Evolutionary conservation across 2,113 vertebrate species (phyloP).

Genomic region (Dicaeum eximium): DNA sequence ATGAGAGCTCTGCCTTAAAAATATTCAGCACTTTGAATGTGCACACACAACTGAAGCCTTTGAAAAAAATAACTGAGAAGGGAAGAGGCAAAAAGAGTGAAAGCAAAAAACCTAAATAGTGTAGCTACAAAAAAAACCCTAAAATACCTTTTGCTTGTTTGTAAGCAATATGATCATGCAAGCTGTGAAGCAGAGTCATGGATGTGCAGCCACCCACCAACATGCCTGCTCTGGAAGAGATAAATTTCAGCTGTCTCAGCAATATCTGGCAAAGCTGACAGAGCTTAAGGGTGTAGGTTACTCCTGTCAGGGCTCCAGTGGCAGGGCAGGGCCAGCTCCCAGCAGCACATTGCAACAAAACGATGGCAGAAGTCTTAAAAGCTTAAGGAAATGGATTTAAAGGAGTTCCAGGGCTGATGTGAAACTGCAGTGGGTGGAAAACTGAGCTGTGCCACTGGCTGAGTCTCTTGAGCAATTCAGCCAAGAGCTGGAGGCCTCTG

Average conservation of each 20-base stretch:
- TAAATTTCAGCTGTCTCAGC: not conserved
- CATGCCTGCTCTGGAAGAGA: not conserved
- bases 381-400: not conserved
- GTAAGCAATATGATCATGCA: not conserved
- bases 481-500: not conserved
- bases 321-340: not conserved
- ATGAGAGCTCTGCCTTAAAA: not conserved
- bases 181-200: not conserved
- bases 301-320: not conserved
- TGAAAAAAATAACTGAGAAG: not conserved
- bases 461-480: not conserved
- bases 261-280: not conserved
- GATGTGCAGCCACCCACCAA: not conserved
- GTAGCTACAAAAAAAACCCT: not conserved
- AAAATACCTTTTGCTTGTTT: not conserved
- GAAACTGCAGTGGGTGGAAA: not conserved
- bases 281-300: not conserved
- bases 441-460: not conserved
- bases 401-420: not conserved
- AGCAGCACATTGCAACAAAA: not conserved
- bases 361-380: accelerated
- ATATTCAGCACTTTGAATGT: not conserved
- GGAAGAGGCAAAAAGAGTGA: not conserved
- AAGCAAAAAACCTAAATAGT: not conserved
- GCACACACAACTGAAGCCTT: not conserved